Evolutionary conservation across 2,888 invertebrate species (phyloP).

Genomic region (Alitta virens): DNA sequence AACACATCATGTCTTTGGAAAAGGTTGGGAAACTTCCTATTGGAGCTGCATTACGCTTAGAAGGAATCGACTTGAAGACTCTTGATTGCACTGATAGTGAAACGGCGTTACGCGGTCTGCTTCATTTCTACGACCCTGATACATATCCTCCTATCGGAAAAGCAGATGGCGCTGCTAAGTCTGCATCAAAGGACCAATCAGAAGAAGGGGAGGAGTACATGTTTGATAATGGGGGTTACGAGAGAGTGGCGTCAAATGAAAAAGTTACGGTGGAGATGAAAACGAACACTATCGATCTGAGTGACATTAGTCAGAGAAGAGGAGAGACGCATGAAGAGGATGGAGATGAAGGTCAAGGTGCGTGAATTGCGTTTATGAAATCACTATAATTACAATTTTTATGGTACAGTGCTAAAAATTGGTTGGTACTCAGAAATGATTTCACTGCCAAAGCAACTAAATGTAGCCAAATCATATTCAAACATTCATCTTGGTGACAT

Average conservation of each 20-base stretch:
- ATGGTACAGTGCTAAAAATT: no score
- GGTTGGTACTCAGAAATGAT: no score
- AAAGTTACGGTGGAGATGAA: slow-evolving; percentile 41
- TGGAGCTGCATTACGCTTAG: slow-evolving; percentile 91
- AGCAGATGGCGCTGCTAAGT: neutral
- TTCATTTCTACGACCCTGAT: slow-evolving; percentile 5
- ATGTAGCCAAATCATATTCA: no score
- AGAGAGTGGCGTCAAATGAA: slow-evolving; percentile 32
- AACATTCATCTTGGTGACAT: no score
- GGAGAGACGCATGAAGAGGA: no score
- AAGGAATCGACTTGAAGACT: slow-evolving; percentile 71
- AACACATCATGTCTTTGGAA: slow-evolving; percentile 92
- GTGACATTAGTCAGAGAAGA: neutral
- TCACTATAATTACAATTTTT: no score
- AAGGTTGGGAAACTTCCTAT: slow-evolving; percentile 89
- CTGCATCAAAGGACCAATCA: neutral
- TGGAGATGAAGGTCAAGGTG: no score
- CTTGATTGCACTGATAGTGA: neutral
- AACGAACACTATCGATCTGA: slow-evolving; percentile 32
- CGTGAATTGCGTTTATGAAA: no score
- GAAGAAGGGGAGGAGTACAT: slow-evolving; percentile 12
- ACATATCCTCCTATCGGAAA: slow-evolving; percentile 1
- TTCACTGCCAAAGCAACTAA: no score
- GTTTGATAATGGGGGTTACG: slow-evolving; percentile 24
- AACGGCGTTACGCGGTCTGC: neutral